Evolutionary conservation across 1,140 invertebrate species (phyloP), one percentile per base, ranked within the genome.

Genomic region (Nomia melanderi): DNA sequence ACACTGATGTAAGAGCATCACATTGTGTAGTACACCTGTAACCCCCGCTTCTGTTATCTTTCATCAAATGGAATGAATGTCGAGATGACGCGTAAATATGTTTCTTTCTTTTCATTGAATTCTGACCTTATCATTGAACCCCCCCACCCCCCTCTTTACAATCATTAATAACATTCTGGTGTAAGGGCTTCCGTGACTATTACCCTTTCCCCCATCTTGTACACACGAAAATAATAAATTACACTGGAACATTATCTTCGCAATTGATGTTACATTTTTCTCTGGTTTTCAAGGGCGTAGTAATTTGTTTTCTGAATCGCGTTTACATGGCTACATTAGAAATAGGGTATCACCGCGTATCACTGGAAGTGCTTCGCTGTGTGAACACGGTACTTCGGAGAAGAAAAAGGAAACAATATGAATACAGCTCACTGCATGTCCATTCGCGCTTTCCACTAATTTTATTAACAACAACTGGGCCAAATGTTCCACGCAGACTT

Each of bases 31-130:
- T 85, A 87, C 83, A 85, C 85, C 84, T 86, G 70, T 82, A 81
- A 87, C 65, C 69, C 69, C 77, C 66, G 59, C 73, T 77, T 85
- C 73, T 82, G 65, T 84, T 82, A 82, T 71, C 82, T 84, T 85
- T 87, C 77, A 86, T 88, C 77, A 85, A 90, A 83, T 89, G 88
- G 88, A 90, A 90, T 89, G 88, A 90, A 88, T 86, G 59, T 88
- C 76, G 76, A 82, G 72, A 85, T 83, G 69, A 84, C 73, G 57
- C 71, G 65, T 65, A 70, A 79, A 47, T 81, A 71, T 78, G 57
- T 59, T 81, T 69, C 57, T 57, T 83, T 57, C 27, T 64, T 65
- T 41, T 71, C 31, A 36, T 57, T 64, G 36, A 67, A 81, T 81
- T 53, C 47, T 56, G 82, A 85, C 67, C 65, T 77, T 33, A 70